A percentile compares a stretch with the other conserved stretches of the same genome.
Conservation (phyloP, 2,888 invertebrate genomes). For the Hecatera dysodea region DNA sequence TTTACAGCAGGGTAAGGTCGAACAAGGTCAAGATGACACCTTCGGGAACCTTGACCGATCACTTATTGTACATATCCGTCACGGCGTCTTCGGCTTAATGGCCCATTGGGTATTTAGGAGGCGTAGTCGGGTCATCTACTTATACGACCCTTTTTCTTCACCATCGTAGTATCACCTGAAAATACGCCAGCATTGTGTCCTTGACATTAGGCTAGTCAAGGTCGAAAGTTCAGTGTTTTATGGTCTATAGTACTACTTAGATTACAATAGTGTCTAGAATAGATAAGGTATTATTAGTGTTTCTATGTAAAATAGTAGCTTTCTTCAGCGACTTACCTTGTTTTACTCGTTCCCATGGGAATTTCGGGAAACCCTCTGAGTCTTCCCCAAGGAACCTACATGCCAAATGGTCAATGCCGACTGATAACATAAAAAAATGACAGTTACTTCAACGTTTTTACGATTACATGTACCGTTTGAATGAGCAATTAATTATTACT, state of each 20-base stretch:
- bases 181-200: not conserved
- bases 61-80: slow-evolving; percentile 15
- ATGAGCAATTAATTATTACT: slow-evolving; percentile 32
- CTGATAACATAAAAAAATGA: not conserved
- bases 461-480: slow-evolving; percentile 10
- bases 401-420: not conserved
- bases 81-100: not conserved
- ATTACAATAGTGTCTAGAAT: not conserved
- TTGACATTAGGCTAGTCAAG: slow-evolving; percentile 13
- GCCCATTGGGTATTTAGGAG: slow-evolving; percentile 18
- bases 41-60: not conserved
- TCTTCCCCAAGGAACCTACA: no score
- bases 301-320: no score
- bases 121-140: slow-evolving; percentile 4
- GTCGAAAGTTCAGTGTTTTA: slow-evolving; percentile 10
- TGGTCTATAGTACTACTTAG: not conserved
- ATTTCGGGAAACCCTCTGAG: no score
- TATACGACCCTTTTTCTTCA: slow-evolving; percentile 6
- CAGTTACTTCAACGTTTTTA: not conserved
- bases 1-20: no score
- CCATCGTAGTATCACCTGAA: not conserved
- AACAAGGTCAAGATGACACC: not conserved
- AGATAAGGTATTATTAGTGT: not conserved
- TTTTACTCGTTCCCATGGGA: no score
- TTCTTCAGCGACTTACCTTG: no score